Conservation (phyloP, 37 sponge, comb jelly and placozoan species). For the Theonella swinhoei region DNA sequence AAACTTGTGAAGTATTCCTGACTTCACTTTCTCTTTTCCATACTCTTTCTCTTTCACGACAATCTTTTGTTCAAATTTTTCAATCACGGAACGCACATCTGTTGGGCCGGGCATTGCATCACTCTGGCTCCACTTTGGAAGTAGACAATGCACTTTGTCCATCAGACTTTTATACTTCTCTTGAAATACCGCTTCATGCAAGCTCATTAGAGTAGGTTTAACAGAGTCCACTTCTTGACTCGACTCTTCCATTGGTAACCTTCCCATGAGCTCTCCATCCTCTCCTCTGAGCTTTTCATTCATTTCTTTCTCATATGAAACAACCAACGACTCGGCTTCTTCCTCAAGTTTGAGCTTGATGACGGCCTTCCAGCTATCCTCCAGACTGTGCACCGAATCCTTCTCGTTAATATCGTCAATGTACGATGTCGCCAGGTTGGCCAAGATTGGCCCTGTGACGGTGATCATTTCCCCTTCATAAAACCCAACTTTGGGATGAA, state of each 20-base stretch:
- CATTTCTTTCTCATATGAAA: constrained; percentile 12
- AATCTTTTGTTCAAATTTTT: neutral
- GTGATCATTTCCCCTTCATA: neutral
- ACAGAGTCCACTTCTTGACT: neutral
- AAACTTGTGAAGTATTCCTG: constrained; percentile 1
- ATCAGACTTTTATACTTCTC: neutral
- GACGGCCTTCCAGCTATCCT: constrained; percentile 4
- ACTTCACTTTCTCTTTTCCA: neutral
- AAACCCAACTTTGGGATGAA: constrained; percentile 6
- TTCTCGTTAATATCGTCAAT: neutral
- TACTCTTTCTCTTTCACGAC: neutral
- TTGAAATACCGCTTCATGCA: neutral
- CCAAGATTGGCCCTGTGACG: constrained; percentile 2
- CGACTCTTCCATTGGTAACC: neutral
- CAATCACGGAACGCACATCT: neutral
- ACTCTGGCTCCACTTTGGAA: neutral
- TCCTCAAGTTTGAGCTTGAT: neutral
- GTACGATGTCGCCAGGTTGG: neutral
- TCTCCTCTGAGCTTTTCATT: neutral
- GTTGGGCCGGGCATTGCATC: neutral
- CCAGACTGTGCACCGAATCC: neutral
- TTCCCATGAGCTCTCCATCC: neutral
- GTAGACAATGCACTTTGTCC: neutral
- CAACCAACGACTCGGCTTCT: neutral
- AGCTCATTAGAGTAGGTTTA: neutral